Evolutionary conservation across 1,140 invertebrate genomes (phyloP).

Genomic region (Prorops nasuta): DNA sequence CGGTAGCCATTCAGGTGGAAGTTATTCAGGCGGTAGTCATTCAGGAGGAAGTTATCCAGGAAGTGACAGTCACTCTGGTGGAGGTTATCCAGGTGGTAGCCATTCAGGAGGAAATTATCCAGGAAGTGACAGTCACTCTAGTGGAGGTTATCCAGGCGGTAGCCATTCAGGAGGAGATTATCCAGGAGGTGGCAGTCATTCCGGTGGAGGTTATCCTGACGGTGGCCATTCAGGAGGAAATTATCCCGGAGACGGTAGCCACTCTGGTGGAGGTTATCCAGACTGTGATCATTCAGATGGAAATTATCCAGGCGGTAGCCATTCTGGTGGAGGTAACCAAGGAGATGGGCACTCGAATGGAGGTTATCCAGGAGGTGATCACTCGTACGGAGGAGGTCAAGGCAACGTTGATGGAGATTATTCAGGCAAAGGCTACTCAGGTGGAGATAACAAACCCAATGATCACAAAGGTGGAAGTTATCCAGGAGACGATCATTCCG

Average conservation of each 20-base stretch:
- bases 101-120: too few relatives aligned
- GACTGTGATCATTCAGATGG: background rate
- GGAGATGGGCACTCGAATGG: background rate
- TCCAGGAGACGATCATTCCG: background rate
- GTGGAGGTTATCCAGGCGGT: conserved; percentile 8
- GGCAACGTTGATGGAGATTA: too few relatives aligned
- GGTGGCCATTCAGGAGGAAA: background rate
- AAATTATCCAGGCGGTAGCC: background rate
- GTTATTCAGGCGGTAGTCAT: too few relatives aligned
- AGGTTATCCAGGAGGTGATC: background rate
- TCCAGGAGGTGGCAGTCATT: background rate
- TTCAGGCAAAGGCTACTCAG: conserved; percentile 2
- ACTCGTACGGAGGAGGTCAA: background rate
- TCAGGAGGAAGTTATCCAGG: too few relatives aligned
- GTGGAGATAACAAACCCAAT: conserved; percentile 6
- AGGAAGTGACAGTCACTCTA: too few relatives aligned
- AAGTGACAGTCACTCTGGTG: too few relatives aligned
- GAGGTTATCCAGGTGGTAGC: background rate
- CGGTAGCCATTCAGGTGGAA: background rate
- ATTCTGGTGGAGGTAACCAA: background rate
- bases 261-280: conserved; percentile 5
- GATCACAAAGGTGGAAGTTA: too few relatives aligned
- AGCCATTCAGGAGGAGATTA: background rate
- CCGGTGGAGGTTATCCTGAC: background rate
- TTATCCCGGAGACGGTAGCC: background rate